These are phyloP conservation scores for Iphiclides podalirius DNA, from an alignment of 2,888 invertebrate genomes.

Conservation along the genomic window DNA sequence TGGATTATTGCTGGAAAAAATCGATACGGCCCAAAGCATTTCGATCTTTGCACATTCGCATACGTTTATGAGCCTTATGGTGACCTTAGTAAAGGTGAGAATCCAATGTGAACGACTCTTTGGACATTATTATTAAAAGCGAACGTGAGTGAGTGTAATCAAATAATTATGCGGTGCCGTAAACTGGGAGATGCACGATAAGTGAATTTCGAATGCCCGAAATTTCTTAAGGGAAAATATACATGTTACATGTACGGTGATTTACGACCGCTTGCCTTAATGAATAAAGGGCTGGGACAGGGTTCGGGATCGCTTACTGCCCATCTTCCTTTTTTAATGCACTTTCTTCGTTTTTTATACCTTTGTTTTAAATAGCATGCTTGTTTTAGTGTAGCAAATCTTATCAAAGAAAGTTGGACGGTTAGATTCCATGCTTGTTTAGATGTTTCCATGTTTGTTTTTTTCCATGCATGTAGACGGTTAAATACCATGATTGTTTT, in stretches of 20 bases:
- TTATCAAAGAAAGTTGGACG: too few relatives aligned
- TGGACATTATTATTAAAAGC: conserved; percentile 13
- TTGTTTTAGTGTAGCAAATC: too few relatives aligned
- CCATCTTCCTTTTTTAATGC: too few relatives aligned
- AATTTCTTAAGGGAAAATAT: background rate
- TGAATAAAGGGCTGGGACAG: background rate
- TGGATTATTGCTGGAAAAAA: conserved; percentile 18
- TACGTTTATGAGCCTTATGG: background rate
- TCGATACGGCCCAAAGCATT: conserved; percentile 14
- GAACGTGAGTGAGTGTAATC: conserved; percentile 16
- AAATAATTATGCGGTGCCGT: conserved; percentile 10
- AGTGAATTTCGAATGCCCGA: background rate
- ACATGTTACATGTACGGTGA: background rate
- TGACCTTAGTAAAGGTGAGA: background rate
- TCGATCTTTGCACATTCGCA: conserved; percentile 4
- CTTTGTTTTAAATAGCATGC: too few relatives aligned
- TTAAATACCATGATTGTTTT: too few relatives aligned
- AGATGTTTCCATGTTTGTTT: too few relatives aligned
- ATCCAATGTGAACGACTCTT: background rate
- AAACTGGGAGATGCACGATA: conserved; percentile 15
- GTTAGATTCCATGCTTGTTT: too few relatives aligned
- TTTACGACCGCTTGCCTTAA: background rate
- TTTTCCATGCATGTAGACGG: too few relatives aligned
- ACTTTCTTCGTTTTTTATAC: background rate
- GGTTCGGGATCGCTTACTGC: background rate